Conservation (phyloP, 2,113 vertebrate genomes). For the Stegostoma tigrinum region DNA sequence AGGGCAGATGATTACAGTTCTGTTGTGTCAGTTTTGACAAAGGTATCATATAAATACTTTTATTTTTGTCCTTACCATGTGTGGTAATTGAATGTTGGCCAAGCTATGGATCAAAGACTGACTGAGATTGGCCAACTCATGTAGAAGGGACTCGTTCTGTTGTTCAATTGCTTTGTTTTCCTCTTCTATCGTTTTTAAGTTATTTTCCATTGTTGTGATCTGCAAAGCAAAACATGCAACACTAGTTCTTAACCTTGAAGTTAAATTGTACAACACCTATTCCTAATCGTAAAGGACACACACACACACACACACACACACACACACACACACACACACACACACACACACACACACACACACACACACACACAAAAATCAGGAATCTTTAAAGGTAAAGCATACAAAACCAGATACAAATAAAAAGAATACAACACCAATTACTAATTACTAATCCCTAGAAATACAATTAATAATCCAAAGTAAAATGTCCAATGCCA, state of each 20-base stretch:
- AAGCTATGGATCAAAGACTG: constrained; percentile 98
- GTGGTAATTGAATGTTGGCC: constrained; percentile 96
- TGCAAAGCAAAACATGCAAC: constrained; percentile 49
- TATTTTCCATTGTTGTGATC: constrained; percentile 99
- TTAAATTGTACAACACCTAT: neutral
- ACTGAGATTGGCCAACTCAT: constrained; percentile 95
- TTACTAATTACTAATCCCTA: neutral
- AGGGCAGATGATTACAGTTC: neutral
- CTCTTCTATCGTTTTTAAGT: constrained; percentile 97
- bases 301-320: neutral
- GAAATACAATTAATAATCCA: neutral
- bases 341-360: too few relatives aligned
- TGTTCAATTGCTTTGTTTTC: constrained; percentile 99
- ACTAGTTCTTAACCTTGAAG: neutral
- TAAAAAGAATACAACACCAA: neutral
- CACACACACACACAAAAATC: too few relatives aligned
- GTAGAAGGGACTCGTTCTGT: constrained; percentile 97
- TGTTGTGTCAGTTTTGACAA: neutral
- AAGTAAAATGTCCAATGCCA: neutral
- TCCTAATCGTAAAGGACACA: constrained; percentile 59
- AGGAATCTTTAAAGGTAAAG: neutral
- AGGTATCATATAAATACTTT: neutral
- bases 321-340: neutral
- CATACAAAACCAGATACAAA: neutral
- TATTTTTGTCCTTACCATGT: constrained; percentile 86